Percentiles rank a stretch among this genome's conserved stretches.
These are phyloP conservation scores for Eriosoma lanigerum DNA, from an alignment of 1,140 invertebrate genomes.

Conservation along the genomic window DNA sequence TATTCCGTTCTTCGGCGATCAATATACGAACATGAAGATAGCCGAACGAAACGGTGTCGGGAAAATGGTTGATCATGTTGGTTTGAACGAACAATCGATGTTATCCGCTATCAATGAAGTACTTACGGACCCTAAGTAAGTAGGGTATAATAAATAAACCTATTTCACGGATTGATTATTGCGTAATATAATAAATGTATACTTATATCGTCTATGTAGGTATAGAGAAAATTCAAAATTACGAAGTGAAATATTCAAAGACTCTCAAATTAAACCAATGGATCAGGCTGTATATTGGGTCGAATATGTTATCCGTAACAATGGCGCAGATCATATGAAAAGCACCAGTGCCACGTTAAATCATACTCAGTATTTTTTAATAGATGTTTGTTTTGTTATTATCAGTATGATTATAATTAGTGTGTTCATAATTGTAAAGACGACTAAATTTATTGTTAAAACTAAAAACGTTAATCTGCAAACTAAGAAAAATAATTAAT, in stretches of 20 bases:
- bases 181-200: neutral
- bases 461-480: neutral
- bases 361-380: conserved; percentile 61
- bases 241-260: conserved; percentile 65
- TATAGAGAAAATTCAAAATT: conserved; percentile 59
- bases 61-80: conserved; percentile 8
- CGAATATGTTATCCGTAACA: conserved; percentile 68
- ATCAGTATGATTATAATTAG: neutral
- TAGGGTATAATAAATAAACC: neutral
- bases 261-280: conserved; percentile 65
- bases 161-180: no score
- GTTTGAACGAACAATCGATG: conserved; percentile 31
- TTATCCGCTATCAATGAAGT: conserved; percentile 15
- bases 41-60: conserved; percentile 59
- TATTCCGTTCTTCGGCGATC: conserved; percentile 68
- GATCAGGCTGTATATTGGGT: conserved; percentile 71
- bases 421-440: neutral
- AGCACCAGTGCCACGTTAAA: conserved; percentile 59
- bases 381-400: conserved; percentile 59
- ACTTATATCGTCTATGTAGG: conserved; percentile 56
- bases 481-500: neutral
- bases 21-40: conserved; percentile 61
- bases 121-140: conserved; percentile 2
- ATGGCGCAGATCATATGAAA: conserved; percentile 62
- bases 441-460: neutral